Conservation (phyloP, 1,140 invertebrate species). For the Pollicipes pollicipes region DNA sequence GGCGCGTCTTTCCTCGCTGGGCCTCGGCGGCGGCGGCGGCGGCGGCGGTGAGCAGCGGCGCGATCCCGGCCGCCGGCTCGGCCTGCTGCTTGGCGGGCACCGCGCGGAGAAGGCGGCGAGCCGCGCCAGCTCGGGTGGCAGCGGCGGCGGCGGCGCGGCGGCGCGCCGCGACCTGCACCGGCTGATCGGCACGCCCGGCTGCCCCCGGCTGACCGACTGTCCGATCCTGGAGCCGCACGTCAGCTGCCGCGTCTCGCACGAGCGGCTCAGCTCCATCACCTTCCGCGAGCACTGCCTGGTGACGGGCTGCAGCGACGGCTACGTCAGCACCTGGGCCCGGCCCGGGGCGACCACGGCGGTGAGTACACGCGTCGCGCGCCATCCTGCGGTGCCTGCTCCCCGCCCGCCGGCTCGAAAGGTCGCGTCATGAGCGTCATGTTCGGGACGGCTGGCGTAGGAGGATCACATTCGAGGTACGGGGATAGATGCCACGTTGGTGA, state of each 20-base stretch:
- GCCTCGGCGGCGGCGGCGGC: background rate
- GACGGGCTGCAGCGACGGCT: conserved; percentile 94
- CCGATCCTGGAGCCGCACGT: conserved; percentile 88
- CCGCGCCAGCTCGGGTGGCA: conserved; percentile 20
- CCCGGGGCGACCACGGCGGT: conserved; percentile 37
- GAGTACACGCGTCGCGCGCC: too few relatives aligned
- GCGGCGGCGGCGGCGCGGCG: too few relatives aligned
- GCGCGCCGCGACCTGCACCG: conserved; percentile 11
- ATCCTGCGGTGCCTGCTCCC: too few relatives aligned
- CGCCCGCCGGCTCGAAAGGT: too few relatives aligned
- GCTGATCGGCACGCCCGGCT: conserved; percentile 27
- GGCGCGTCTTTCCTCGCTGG: background rate
- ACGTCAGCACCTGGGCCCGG: conserved; percentile 91
- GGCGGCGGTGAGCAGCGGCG: conserved; percentile 9
- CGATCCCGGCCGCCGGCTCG: conserved; percentile 3
- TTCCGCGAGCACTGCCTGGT: conserved; percentile 93
- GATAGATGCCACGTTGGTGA: too few relatives aligned
- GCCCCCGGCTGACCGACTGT: conserved; percentile 88
- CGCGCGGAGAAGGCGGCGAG: conserved; percentile 18
- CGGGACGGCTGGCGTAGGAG: too few relatives aligned
- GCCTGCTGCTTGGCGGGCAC: conserved; percentile 14
- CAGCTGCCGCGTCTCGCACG: conserved; percentile 94
- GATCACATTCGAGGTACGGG: too few relatives aligned
- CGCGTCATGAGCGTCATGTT: too few relatives aligned
- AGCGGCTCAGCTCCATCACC: conserved; percentile 78